A percentile compares a stretch with the other conserved stretches of the same genome.
Evolutionary conservation across 2,888 invertebrate genomes (phyloP).

Genomic region (Drosophila histrio): DNA sequence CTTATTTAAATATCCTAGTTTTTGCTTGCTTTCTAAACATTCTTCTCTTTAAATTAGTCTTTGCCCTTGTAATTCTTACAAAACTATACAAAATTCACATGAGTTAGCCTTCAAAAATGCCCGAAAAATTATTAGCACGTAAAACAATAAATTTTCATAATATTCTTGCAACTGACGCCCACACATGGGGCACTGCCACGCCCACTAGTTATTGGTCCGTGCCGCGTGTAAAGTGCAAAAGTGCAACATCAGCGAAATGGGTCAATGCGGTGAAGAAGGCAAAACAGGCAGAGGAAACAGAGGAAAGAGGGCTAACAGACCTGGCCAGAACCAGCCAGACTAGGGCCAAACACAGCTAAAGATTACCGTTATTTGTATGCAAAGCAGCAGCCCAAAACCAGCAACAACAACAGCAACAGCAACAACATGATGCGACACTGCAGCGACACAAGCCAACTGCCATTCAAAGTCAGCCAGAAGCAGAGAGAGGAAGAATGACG

Average conservation of each 20-base stretch:
- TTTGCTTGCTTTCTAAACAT: too few relatives aligned
- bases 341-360: slow-evolving; percentile 41
- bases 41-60: too few relatives aligned
- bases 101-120: slow-evolving; percentile 29
- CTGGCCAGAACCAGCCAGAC: slow-evolving; percentile 7
- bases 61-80: not conserved
- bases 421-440: slow-evolving; percentile 47
- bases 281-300: not conserved
- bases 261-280: too few relatives aligned
- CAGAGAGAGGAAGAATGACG: slow-evolving; percentile 20
- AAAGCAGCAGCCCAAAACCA: slow-evolving; percentile 64
- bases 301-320: not conserved
- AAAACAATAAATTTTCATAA: slow-evolving; percentile 71
- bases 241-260: slow-evolving; percentile 67
- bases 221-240: slow-evolving; percentile 65
- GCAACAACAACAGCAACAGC: slow-evolving; percentile 11
- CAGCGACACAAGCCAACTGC: slow-evolving; percentile 55
- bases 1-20: not conserved
- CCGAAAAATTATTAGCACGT: slow-evolving; percentile 55
- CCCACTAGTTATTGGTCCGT: slow-evolving; percentile 19
- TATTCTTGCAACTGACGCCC: slow-evolving; percentile 32
- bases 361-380: slow-evolving; percentile 72
- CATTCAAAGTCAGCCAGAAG: slow-evolving; percentile 58
- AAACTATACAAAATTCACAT: slow-evolving; percentile 10
- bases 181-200: slow-evolving; percentile 32